These are phyloP conservation scores for Pyralis farinalis DNA, from an alignment of 2,888 invertebrate species.

Conservation along the genomic window DNA sequence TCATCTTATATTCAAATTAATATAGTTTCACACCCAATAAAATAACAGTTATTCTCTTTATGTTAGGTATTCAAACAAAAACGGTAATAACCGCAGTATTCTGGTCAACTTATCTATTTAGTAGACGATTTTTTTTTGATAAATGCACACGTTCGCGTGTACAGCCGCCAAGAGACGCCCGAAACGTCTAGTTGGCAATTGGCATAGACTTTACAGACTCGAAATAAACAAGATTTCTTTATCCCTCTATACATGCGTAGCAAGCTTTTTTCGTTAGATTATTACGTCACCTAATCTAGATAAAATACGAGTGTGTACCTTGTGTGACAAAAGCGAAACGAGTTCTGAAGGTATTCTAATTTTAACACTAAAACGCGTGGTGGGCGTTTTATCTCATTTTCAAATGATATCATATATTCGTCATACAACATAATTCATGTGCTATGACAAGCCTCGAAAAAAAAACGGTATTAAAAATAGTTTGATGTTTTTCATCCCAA, in stretches of 20 bases:
- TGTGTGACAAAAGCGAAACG: neutral
- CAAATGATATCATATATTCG: neutral
- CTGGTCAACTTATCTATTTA: no score
- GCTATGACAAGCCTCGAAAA: no score
- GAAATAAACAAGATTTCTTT: constrained; percentile 61
- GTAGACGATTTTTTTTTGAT: neutral
- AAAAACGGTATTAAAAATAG: no score
- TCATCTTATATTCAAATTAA: no score
- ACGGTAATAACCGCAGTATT: no score
- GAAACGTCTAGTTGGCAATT: constrained; percentile 29
- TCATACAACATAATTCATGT: no score
- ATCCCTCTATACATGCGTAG: constrained; percentile 38
- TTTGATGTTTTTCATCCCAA: no score
- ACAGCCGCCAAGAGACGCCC: constrained; percentile 11
- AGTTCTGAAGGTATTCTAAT: constrained; percentile 3
- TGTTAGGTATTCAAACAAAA: no score
- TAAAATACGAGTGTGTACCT: neutral
- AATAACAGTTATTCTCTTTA: no score
- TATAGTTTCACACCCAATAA: no score
- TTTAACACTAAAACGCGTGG: neutral
- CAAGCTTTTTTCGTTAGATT: constrained; percentile 31
- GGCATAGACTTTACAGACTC: constrained; percentile 58
- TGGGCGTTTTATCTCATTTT: constrained; percentile 1
- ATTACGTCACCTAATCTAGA: constrained; percentile 26
- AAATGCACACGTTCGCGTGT: neutral